phyloP scores from a whole-genome alignment of 2,113 vertebrate genomes.

The Gila orcuttii region DNA sequence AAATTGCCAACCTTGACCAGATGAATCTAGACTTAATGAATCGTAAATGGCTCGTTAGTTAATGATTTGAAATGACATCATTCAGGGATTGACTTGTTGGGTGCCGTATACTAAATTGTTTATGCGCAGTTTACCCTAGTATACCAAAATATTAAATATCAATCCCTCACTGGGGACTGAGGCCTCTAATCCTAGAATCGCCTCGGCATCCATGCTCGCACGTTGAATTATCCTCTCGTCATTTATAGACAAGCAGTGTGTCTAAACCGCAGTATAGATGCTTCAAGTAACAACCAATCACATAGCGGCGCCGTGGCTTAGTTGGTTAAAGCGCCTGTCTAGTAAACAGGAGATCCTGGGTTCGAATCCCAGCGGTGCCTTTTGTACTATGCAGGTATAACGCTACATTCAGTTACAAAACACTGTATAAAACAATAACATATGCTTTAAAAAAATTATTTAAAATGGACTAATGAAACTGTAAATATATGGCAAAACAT shows the following conservation, averaged over 20 bases:
- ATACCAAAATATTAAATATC: no score
- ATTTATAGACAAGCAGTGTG: no score
- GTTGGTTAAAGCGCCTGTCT: slow-evolving; percentile 67
- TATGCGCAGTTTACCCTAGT: no score
- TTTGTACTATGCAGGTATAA: neutral
- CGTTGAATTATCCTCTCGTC: neutral
- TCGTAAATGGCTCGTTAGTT: no score
- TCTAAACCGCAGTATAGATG: neutral
- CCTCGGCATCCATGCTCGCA: neutral
- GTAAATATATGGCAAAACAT: neutral
- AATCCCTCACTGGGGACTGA: no score
- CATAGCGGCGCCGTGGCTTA: slow-evolving; percentile 61
- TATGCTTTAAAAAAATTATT: neutral
- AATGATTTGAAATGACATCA: no score
- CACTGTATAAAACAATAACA: neutral
- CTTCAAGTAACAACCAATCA: neutral
- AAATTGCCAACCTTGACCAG: no score
- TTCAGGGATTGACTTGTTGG: no score
- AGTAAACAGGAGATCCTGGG: slow-evolving; percentile 67
- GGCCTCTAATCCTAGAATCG: no score
- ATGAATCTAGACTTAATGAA: no score
- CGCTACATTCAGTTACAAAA: neutral
- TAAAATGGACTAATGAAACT: neutral
- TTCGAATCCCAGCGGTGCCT: slow-evolving; percentile 67
- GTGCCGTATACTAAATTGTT: no score